Base-by-base conservation (phyloP, 37 sponge, comb jelly and placozoan species). In the Petrosia ficiformis region DNA sequence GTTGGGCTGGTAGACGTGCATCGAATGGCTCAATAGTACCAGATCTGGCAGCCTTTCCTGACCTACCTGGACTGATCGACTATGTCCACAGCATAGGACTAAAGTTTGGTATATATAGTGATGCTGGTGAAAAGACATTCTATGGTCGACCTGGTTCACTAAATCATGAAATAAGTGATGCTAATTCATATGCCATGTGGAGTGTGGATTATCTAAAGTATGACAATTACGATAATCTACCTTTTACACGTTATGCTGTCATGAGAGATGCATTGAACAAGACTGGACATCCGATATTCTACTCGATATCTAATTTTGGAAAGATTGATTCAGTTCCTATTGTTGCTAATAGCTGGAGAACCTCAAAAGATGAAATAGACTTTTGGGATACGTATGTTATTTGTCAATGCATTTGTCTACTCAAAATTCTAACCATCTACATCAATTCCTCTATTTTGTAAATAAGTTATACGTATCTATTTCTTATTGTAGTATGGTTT, bases 301-400 rank as follows among this genome's bases (percentile, higher is more conserved):
- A 41, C 70, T 93, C 94, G 21, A 22, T 94, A 70, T 93, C 90
- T 71, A 90, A 93, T 59, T 85, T 86, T 83, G 84, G 84, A 0
- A 31, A 44, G 3, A 84, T 86, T 24, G 52, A 79, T 52, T 85
- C 88, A 16, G 84, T 83, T 28, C 52, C 80, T 3, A 24, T 26
- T 0, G 86, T 93, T n/a, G 94, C 90, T 4, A 93, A 93, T 71
- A 93, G 94, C 39, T 93, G 94, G 94, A 74, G 94, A 4, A 93
- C 94, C 24, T 89, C 94, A 16, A 73, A 71, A 21, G 94, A 93
- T 69, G 89, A 89, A 29, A 16, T 31, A 2, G 90, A 88, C 44
- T 57, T 74, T 44, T 93, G 86, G 86, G 59, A 74, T 33, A 69
- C 28, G 63, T 61, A 11, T 5, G 63, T n/a, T n/a, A n/a, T n/a